Evolutionary conservation across 2,113 vertebrate species (phyloP).

Genomic region (Platycercus adscitus): DNA sequence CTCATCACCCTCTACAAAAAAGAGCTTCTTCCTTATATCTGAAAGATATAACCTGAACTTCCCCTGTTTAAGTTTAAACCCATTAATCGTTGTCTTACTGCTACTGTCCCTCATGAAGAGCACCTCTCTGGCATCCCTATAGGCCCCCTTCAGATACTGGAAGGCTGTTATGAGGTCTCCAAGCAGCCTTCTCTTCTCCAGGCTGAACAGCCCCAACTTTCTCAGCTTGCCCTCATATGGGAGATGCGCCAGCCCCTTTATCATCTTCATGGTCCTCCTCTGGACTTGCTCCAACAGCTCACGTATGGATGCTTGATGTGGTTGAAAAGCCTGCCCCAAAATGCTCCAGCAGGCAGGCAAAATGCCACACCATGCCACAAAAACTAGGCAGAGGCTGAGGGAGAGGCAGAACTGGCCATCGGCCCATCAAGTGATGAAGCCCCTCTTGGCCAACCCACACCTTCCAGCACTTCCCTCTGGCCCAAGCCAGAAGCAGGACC

Average conservation of each 20-base stretch:
- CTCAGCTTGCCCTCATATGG: too few relatives aligned
- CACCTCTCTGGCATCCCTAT: too few relatives aligned
- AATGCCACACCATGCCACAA: background rate
- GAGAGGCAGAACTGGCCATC: background rate
- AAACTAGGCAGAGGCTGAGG: background rate
- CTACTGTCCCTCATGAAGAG: too few relatives aligned
- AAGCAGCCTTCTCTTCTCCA: too few relatives aligned
- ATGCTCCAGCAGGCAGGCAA: background rate
- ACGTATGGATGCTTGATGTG: background rate
- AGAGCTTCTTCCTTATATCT: background rate
- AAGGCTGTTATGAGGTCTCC: too few relatives aligned
- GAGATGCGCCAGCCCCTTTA: too few relatives aligned
- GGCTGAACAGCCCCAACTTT: too few relatives aligned
- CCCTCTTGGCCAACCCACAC: background rate
- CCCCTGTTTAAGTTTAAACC: too few relatives aligned
- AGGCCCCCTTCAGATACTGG: too few relatives aligned
- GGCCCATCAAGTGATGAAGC: background rate
- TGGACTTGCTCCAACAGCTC: background rate
- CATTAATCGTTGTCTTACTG: too few relatives aligned
- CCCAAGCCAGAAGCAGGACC: background rate
- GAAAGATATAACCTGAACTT: background rate
- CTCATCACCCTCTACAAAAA: background rate
- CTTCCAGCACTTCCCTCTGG: accelerated
- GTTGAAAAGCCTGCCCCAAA: background rate
- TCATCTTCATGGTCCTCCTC: too few relatives aligned